Conservation (phyloP, 2,113 vertebrate genomes). For the Menidia beryllina region DNA sequence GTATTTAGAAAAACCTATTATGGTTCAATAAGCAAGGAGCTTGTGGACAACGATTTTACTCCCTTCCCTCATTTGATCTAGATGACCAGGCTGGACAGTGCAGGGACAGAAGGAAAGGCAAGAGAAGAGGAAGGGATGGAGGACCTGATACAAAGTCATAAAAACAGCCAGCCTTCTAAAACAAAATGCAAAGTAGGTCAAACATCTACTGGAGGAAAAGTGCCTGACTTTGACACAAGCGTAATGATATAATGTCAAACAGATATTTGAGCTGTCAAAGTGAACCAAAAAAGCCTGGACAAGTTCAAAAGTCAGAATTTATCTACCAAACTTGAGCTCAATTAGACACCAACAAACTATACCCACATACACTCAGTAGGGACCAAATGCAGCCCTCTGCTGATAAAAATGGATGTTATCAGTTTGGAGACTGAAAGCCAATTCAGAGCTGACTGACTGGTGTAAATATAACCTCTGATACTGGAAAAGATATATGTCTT, state of each 20-base stretch:
- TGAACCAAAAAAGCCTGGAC: slow-evolving; percentile 8
- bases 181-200: slow-evolving; percentile 23
- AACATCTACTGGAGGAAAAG: slow-evolving; percentile 14
- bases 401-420: slow-evolving; percentile 15
- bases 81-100: slow-evolving; percentile 35
- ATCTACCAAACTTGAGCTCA: slow-evolving; percentile 29
- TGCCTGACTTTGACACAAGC: slow-evolving; percentile 21
- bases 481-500: background rate
- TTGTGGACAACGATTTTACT: slow-evolving; percentile 27
- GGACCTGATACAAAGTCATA: slow-evolving; percentile 23
- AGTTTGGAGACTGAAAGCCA: slow-evolving; percentile 11
- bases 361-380: background rate
- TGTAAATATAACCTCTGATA: slow-evolving; percentile 37
- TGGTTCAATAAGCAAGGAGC: slow-evolving; percentile 11
- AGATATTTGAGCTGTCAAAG: slow-evolving; percentile 21
- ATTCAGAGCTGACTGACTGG: slow-evolving; percentile 14
- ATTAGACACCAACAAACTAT: background rate
- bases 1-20: background rate
- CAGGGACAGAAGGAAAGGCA: slow-evolving; percentile 54
- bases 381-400: background rate
- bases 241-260: slow-evolving; percentile 43
- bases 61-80: slow-evolving; percentile 26
- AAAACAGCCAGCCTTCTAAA: slow-evolving; percentile 20
- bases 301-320: slow-evolving; percentile 32
- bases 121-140: slow-evolving; percentile 30